These are phyloP conservation scores for Actinopyga echinites DNA, from an alignment of 53 echinoderm and acorn worm genomes.

Conservation along the genomic window DNA sequence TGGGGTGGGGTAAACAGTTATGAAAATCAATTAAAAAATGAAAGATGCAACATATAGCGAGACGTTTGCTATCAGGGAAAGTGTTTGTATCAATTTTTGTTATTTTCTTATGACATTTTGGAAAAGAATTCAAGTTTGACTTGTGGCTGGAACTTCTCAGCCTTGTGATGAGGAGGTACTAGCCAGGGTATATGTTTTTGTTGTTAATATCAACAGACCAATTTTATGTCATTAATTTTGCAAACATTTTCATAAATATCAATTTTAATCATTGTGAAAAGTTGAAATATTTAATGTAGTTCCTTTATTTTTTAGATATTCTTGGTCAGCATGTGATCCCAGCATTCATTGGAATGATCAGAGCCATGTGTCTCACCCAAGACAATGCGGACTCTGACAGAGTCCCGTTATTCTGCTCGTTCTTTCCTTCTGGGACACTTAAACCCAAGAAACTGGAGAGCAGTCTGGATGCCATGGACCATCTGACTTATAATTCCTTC, in stretches of 20 bases:
- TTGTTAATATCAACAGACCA: too few relatives aligned
- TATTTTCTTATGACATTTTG: background rate
- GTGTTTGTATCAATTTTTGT: too few relatives aligned
- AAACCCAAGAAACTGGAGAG: background rate
- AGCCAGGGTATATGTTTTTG: too few relatives aligned
- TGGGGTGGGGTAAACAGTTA: background rate
- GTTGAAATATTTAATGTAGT: background rate
- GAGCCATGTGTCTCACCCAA: conserved; percentile 70
- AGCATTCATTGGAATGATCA: conserved; percentile 79
- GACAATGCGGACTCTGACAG: conserved; percentile 42
- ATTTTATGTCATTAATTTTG: too few relatives aligned
- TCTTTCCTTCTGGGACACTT: conserved; percentile 66
- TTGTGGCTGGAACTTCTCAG: too few relatives aligned
- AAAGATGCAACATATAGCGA: background rate
- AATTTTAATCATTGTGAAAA: background rate
- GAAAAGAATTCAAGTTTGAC: too few relatives aligned
- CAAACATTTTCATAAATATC: too few relatives aligned
- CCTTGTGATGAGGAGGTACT: too few relatives aligned
- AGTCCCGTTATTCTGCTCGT: conserved; percentile 67
- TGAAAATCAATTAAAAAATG: background rate
- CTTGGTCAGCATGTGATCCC: conserved; percentile 71
- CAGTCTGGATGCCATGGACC: background rate
- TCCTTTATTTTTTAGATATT: conserved; percentile 21
- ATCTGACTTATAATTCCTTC: conserved; percentile 81
- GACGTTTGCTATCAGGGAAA: background rate